phyloP scores from a whole-genome alignment of 2,888 invertebrate genomes.

The Eupelmus urozonus region DNA sequence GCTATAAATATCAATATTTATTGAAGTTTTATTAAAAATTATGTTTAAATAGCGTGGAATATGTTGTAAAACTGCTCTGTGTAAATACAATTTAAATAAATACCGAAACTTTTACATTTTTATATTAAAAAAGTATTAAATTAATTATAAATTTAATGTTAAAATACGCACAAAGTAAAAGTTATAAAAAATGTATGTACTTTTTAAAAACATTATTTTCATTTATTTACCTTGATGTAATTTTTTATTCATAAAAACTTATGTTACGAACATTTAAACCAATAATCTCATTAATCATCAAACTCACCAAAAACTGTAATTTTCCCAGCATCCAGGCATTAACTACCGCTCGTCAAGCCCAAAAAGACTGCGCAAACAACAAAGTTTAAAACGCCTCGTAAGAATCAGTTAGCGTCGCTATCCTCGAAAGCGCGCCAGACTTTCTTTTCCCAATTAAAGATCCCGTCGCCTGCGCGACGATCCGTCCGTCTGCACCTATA shows the following conservation, averaged over 20 bases:
- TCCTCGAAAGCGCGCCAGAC: not conserved
- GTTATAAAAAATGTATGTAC: not conserved
- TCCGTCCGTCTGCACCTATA: slow-evolving; percentile 16
- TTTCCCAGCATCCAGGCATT: too few species aligned
- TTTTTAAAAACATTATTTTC: too few species aligned
- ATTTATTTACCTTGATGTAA: too few species aligned
- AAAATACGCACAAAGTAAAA: not conserved
- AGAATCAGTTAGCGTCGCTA: not conserved
- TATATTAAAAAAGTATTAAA: too few species aligned
- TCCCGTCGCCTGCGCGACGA: not conserved
- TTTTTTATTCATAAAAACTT: too few species aligned
- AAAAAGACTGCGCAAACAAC: too few species aligned
- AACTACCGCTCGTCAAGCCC: too few species aligned
- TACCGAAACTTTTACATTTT: not conserved
- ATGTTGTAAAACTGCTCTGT: too few species aligned
- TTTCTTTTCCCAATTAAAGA: slow-evolving; percentile 52
- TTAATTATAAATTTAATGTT: not conserved
- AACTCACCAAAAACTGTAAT: too few species aligned
- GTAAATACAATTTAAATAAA: not conserved
- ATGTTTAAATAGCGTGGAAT: not conserved
- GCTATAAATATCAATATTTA: not conserved
- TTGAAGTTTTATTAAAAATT: not conserved
- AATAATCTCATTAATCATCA: too few species aligned
- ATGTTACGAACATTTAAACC: too few species aligned
- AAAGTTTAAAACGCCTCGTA: too few species aligned